Percentiles rank a stretch among this genome's conserved stretches.
phyloP scores from a whole-genome alignment of 2,888 invertebrate genomes.

The Caenorhabditis drosophilae region DNA sequence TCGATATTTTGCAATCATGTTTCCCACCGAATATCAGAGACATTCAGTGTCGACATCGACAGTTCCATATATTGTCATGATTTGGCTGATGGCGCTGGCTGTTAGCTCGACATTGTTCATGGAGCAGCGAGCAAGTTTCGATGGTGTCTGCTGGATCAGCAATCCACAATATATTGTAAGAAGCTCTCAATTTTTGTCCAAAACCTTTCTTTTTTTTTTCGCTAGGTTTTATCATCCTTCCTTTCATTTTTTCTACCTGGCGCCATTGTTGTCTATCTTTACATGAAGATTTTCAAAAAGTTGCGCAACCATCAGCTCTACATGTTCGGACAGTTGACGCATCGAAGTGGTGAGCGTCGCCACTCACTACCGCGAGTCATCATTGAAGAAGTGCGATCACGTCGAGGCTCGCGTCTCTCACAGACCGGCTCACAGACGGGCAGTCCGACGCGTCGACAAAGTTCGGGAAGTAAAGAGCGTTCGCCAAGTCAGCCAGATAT shows the following conservation, averaged over 20 bases:
- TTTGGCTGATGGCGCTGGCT: conserved; percentile 57
- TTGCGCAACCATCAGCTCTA: conserved; percentile 54
- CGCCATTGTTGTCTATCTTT: conserved; percentile 53
- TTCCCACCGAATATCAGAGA: conserved; percentile 60
- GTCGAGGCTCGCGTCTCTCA: conserved; percentile 53
- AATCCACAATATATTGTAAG: conserved; percentile 61
- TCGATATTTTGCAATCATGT: conserved; percentile 63
- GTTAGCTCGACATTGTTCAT: conserved; percentile 54
- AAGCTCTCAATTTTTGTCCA: no score
- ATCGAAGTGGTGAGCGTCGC: conserved; percentile 35
- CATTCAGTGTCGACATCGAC: conserved; percentile 55
- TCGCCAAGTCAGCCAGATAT: conserved; percentile 59
- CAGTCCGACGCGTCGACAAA: conserved; percentile 49
- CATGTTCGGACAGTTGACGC: conserved; percentile 53
- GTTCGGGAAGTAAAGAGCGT: conserved; percentile 50
- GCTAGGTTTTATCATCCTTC: conserved; percentile 53
- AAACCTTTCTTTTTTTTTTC: no score
- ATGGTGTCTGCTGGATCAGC: conserved; percentile 56
- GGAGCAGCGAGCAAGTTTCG: conserved; percentile 34
- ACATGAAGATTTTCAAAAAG: conserved; percentile 58
- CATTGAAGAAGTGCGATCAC: conserved; percentile 56
- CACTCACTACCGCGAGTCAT: conserved; percentile 55
- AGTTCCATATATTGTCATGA: conserved; percentile 51
- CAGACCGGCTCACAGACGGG: conserved; percentile 53
- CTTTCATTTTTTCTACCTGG: conserved; percentile 60